Evolutionary conservation across 2,888 invertebrate genomes (phyloP), one percentile per base, ranked within the genome.

Genomic region (Amblyjoppa proteus): DNA sequence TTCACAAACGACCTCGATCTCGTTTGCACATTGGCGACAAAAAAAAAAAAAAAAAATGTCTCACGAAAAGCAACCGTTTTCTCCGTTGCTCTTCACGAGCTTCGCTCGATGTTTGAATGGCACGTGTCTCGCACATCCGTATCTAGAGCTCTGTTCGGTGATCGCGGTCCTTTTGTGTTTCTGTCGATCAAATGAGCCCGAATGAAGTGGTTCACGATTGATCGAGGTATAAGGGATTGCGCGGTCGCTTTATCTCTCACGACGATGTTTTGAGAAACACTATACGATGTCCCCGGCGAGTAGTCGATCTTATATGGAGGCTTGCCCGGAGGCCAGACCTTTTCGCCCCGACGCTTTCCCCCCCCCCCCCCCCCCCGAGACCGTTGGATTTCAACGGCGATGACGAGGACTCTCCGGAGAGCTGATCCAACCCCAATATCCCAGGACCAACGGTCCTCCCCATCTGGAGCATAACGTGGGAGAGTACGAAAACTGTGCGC

Each of bases 191-290:
- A 84, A 84, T 76, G 82, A 77, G 41, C 76, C 71, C 11, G 76
- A 82, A 82, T 56, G 69, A 71, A 84, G 84, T 80, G 75, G 75
- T 80, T 80, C 84, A 66, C 49, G 77, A 77, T 56, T 38, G 70
- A 76, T 71, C 71, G 76, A 61, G 56, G 66, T 53, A 66, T 71
- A 80, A 71, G 70, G 45, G 49, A 80, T 58, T 58, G 80, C 79
- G 79, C 68, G 73, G 64, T 71, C 49, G 75, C 80, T 80, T 84
- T 71, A 53, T 73, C 77, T 64, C 79, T 41, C 70, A n/a, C 49
- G 49, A 64, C 64, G 51, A 84, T 80, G 80, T 58, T 83, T 80
- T 80, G 75, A 56, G 70, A 75, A 83, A 58, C 78, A 69, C 74
- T 79, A 64, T 71, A 20, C 61, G 68, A 34, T 53, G 61, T 70